Evolutionary conservation across 2,797 vertebrate species (phyloP).

Genomic region (Pogoniulus pusillus): DNA sequence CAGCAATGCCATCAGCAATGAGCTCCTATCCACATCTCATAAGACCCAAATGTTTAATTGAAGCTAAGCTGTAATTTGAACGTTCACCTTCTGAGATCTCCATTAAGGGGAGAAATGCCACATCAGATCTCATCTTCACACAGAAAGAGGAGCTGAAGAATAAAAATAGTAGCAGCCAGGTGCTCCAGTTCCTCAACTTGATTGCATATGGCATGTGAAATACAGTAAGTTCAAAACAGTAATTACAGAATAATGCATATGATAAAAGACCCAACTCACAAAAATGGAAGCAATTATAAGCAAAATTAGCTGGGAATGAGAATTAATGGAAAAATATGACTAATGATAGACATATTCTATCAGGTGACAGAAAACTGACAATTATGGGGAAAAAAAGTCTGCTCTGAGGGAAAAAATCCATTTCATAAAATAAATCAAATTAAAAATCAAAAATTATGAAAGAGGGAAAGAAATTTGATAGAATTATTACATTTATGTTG

Average conservation of each 20-base stretch:
- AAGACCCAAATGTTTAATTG: neutral
- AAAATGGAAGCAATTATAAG: slow-evolving; percentile 35
- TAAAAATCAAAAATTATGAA: neutral
- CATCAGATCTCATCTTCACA: neutral
- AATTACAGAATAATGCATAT: slow-evolving; percentile 52
- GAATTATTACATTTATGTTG: too few relatives aligned
- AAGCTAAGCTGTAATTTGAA: neutral
- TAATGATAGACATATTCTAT: slow-evolving; percentile 35
- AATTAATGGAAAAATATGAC: slow-evolving; percentile 50
- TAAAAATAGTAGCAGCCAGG: slow-evolving; percentile 45
- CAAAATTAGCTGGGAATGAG: slow-evolving; percentile 26
- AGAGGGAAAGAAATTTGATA: neutral
- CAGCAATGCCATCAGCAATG: neutral
- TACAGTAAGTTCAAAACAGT: slow-evolving; percentile 48
- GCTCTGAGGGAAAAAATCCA: neutral
- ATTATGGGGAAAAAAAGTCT: neutral
- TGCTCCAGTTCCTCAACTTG: slow-evolving; percentile 20
- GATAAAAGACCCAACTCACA: slow-evolving; percentile 6
- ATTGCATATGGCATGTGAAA: slow-evolving; percentile 57
- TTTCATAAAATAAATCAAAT: slow-evolving; percentile 5
- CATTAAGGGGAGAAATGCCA: neutral
- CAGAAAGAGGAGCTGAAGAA: neutral
- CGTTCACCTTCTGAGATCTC: neutral
- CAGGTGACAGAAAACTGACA: slow-evolving; percentile 22
- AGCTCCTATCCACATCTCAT: neutral